phyloP scores from a whole-genome alignment of 1,140 invertebrate species.

The Homarus americanus region DNA sequence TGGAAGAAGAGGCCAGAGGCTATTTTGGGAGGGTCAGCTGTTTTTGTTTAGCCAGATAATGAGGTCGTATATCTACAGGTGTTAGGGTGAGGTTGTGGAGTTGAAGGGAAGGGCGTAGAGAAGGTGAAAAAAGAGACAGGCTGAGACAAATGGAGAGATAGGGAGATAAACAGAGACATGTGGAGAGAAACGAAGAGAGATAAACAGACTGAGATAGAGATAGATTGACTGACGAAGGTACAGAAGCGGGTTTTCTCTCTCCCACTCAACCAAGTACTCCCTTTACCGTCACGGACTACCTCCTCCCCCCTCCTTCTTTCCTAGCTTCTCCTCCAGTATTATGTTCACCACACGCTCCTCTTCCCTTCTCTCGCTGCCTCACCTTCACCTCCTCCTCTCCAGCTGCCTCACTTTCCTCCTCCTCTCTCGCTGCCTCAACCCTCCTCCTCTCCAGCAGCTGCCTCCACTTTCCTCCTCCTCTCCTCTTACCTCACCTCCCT shows the following conservation, averaged over 20 bases:
- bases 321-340: background rate
- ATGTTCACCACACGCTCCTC: too few relatives aligned
- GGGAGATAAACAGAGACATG: too few relatives aligned
- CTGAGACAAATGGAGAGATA: background rate
- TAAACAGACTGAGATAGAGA: background rate
- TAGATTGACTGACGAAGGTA: background rate
- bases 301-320: background rate
- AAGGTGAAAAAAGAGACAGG: background rate
- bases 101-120: background rate
- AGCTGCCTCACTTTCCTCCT: background rate
- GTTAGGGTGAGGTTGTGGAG: too few relatives aligned
- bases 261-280: background rate
- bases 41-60: too few relatives aligned
- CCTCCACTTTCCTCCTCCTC: background rate
- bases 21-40: too few relatives aligned
- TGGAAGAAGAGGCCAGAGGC: too few relatives aligned
- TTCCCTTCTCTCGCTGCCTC: background rate
- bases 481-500: too few relatives aligned
- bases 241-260: background rate
- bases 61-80: too few relatives aligned
- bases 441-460: background rate
- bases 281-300: background rate
- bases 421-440: background rate
- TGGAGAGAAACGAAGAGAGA: background rate
- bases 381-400: background rate